Percentiles rank a stretch among this genome's conserved stretches.
These are phyloP conservation scores for Zosterops lateralis DNA, from an alignment of 2,113 vertebrate genomes.

Conservation along the genomic window DNA sequence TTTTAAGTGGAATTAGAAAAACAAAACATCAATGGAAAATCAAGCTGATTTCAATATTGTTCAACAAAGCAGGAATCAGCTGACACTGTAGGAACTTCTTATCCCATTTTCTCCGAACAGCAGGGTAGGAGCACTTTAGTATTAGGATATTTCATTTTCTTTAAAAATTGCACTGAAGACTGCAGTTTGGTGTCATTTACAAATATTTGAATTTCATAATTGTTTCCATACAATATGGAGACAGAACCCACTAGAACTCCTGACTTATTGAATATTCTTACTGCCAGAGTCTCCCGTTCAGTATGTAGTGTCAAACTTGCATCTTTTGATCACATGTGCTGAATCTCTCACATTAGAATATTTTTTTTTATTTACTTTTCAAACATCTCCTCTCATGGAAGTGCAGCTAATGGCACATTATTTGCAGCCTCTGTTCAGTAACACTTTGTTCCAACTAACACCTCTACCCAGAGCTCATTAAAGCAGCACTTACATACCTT, in stretches of 20 bases:
- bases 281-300: background rate
- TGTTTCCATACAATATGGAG: conserved; percentile 3
- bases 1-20: conserved; percentile 59
- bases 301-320: background rate
- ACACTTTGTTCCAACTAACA: conserved; percentile 17
- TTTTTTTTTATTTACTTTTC: conserved; percentile 10
- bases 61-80: conserved; percentile 52
- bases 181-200: background rate
- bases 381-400: background rate
- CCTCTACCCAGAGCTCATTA: conserved; percentile 28
- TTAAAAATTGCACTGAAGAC: background rate
- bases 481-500: conserved; percentile 1
- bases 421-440: background rate
- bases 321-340: background rate
- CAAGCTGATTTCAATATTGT: conserved; percentile 67
- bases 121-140: background rate
- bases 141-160: conserved; percentile 29
- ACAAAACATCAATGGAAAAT: conserved; percentile 59
- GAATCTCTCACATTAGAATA: background rate
- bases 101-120: conserved; percentile 41
- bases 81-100: conserved; percentile 54
- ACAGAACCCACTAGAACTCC: background rate
- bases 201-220: conserved; percentile 3
- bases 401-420: background rate
- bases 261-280: background rate